These are phyloP conservation scores for Mus musculus DNA, from an alignment of 2,113 vertebrate species.

Conservation along the genomic window DNA sequence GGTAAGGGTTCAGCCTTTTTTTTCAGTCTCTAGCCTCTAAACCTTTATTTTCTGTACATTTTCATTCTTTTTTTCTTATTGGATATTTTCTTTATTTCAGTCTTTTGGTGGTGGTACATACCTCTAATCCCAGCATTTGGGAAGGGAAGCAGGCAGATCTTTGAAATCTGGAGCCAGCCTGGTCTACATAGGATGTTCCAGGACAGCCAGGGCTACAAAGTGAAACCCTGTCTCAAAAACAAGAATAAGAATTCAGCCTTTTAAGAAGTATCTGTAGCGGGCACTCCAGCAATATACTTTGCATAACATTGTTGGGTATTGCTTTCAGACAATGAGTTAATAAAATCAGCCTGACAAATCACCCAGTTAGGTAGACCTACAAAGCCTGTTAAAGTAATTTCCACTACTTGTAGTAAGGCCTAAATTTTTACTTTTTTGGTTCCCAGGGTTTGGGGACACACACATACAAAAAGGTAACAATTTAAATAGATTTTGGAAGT, in stretches of 20 bases:
- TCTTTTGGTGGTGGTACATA: not conserved
- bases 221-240: not conserved
- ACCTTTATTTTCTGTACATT: too few relatives aligned
- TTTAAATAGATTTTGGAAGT: constrained; percentile 10
- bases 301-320: not conserved
- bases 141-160: too few relatives aligned
- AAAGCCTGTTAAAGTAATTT: constrained; percentile 6
- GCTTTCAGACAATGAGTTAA: constrained; percentile 40
- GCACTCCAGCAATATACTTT: constrained; percentile 14
- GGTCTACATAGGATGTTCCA: not conserved
- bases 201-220: not conserved
- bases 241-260: not conserved
- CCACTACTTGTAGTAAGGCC: not conserved
- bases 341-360: constrained; percentile 24
- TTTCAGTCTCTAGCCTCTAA: too few relatives aligned
- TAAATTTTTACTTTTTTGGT: constrained; percentile 41
- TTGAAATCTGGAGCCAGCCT: too few relatives aligned
- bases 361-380: constrained; percentile 9
- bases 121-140: not conserved
- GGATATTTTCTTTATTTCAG: not conserved
- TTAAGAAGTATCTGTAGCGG: constrained; percentile 7
- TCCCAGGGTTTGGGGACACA: not conserved
- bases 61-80: too few relatives aligned
- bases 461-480: not conserved
- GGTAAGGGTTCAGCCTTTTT: not conserved